A percentile compares a stretch with the other conserved stretches of the same genome.
These are phyloP conservation scores for Helleia helle DNA, from an alignment of 2,888 invertebrate species.

Conservation along the genomic window DNA sequence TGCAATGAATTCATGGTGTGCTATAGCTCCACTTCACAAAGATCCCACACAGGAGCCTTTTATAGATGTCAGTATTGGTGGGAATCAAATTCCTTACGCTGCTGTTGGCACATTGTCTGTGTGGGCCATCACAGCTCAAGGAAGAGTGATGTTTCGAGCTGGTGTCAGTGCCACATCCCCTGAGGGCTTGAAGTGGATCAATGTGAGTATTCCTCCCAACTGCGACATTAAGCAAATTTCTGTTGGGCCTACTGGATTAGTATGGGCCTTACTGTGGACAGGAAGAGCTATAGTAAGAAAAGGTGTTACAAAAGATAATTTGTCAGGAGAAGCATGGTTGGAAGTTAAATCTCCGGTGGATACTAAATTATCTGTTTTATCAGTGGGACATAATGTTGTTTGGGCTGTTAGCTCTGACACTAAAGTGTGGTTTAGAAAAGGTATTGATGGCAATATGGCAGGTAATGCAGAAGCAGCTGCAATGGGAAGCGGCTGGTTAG, in stretches of 20 bases:
- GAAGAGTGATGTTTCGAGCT: constrained; percentile 89
- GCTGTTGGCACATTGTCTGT: constrained; percentile 84
- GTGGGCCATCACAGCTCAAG: constrained; percentile 95
- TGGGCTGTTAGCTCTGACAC: constrained; percentile 89
- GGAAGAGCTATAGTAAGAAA: constrained; percentile 88
- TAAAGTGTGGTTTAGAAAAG: constrained; percentile 90
- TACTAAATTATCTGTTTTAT: constrained; percentile 82
- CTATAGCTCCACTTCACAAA: constrained; percentile 89
- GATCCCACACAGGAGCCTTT: constrained; percentile 95
- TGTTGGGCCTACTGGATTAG: constrained; percentile 88
- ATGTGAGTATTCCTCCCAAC: constrained; percentile 82
- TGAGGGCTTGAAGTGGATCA: constrained; percentile 90
- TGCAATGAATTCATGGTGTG: constrained; percentile 94
- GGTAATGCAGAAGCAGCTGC: constrained; percentile 84
- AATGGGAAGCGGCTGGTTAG: constrained; percentile 89
- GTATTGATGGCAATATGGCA: constrained; percentile 79
- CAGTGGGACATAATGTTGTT: constrained; percentile 85
- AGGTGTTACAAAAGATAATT: constrained; percentile 86
- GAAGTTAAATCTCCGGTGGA: constrained; percentile 83
- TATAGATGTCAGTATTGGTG: constrained; percentile 91
- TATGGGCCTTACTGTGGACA: constrained; percentile 90
- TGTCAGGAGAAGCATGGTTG: constrained; percentile 83
- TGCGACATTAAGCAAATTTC: constrained; percentile 89
- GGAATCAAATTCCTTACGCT: constrained; percentile 86
- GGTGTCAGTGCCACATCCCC: constrained; percentile 87